These are phyloP conservation scores for Saguinus midas DNA, from an alignment of 2,113 vertebrate species.

Conservation along the genomic window DNA sequence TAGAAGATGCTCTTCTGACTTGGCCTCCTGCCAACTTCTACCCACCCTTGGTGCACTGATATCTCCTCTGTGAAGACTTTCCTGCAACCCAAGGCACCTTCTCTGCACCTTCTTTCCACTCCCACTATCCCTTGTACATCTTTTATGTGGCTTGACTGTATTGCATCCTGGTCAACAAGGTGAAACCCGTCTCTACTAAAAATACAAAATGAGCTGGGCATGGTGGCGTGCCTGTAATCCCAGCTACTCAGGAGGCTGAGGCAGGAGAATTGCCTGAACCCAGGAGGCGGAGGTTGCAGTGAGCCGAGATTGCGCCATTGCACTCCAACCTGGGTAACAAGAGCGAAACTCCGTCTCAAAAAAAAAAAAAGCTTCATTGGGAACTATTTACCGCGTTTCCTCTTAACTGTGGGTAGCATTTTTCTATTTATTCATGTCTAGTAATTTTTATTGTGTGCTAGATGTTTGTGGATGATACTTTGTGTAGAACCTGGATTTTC, in stretches of 20 bases:
- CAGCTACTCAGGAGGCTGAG: too few species aligned
- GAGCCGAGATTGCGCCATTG: too few species aligned
- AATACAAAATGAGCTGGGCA: too few species aligned
- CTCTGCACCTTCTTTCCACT: background rate
- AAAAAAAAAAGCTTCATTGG: background rate
- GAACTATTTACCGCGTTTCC: background rate
- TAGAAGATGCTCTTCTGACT: background rate
- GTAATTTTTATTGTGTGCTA: background rate
- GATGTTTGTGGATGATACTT: background rate
- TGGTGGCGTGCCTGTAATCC: too few species aligned
- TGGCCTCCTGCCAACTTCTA: background rate
- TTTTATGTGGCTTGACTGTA: background rate
- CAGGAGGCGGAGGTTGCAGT: too few species aligned
- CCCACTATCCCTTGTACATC: background rate
- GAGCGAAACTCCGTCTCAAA: too few species aligned
- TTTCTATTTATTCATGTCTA: background rate
- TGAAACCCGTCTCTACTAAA: too few species aligned
- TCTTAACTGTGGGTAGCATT: background rate
- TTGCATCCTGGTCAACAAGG: too few species aligned
- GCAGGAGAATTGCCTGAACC: too few species aligned
- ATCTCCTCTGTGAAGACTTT: background rate
- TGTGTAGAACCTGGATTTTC: background rate
- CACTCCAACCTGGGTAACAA: too few species aligned
- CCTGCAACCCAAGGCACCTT: fast-evolving
- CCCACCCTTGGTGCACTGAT: too few species aligned